phyloP scores from a whole-genome alignment of 2,888 invertebrate genomes.

The Endotricha flammealis region DNA sequence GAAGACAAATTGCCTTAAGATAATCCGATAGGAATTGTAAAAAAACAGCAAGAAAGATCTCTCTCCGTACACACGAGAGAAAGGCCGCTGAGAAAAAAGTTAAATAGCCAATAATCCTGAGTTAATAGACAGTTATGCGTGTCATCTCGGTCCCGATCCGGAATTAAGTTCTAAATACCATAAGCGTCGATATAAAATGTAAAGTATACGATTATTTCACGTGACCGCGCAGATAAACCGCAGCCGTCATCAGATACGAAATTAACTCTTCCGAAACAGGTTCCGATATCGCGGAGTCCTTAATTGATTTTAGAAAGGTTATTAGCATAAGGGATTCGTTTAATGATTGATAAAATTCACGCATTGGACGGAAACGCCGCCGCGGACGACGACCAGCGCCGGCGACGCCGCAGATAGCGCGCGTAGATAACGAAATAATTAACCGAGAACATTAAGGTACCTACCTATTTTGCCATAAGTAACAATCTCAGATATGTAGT shows the following conservation, averaged over 20 bases:
- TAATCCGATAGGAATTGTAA: no score
- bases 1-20: no score
- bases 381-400: not conserved
- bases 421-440: not conserved
- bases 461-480: conserved; percentile 19
- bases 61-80: conserved; percentile 20
- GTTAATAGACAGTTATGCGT: conserved; percentile 45
- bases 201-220: conserved; percentile 39
- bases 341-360: conserved; percentile 28
- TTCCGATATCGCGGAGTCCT: conserved; percentile 29
- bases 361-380: conserved; percentile 1
- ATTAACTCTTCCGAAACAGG: conserved; percentile 35
- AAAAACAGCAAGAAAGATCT: not conserved
- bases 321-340: conserved; percentile 24
- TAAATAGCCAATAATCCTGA: conserved; percentile 41
- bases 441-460: not conserved
- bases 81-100: conserved; percentile 33
- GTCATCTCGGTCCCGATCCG: conserved; percentile 33
- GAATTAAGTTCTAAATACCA: conserved; percentile 49
- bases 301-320: conserved; percentile 44
- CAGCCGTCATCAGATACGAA: conserved; percentile 28
- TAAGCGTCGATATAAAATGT: conserved; percentile 35
- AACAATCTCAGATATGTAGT: conserved; percentile 19
- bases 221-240: conserved; percentile 25
- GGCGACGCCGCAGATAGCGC: not conserved